Conservation (phyloP, 1,140 invertebrate species). For the Ceratosolen fusciceps region DNA sequence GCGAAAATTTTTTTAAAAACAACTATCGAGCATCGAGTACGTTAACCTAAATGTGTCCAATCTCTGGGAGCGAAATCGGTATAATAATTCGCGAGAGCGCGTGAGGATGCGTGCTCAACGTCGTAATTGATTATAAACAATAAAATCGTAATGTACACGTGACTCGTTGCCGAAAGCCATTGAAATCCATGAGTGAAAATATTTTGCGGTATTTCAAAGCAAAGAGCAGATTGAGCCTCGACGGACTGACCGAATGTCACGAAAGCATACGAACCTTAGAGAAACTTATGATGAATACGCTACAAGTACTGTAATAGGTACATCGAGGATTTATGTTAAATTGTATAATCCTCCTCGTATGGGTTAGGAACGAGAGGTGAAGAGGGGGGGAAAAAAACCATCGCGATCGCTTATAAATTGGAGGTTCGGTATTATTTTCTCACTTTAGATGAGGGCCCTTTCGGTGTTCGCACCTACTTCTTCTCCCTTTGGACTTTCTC, state of each 20-base stretch:
- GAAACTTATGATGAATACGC: no score
- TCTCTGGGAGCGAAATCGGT: not conserved
- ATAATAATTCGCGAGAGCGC: not conserved
- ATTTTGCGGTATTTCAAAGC: no score
- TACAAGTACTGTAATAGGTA: no score
- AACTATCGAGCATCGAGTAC: not conserved
- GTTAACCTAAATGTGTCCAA: slow-evolving; percentile 12
- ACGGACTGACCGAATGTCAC: no score
- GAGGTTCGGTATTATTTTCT: not conserved
- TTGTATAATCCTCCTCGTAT: no score
- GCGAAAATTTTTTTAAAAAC: not conserved
- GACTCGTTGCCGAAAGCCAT: no score
- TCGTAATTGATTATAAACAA: not conserved
- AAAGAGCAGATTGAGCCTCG: no score
- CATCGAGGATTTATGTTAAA: no score
- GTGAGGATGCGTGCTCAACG: not conserved
- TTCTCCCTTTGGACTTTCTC: slow-evolving; percentile 4
- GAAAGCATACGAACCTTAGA: no score
- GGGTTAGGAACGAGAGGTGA: no score
- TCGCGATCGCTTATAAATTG: not conserved
- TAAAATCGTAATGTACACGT: not conserved
- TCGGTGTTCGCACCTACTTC: slow-evolving; percentile 27
- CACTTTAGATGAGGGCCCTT: not conserved
- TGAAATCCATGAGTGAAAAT: no score
- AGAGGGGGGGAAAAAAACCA: not conserved